Base-by-base conservation (phyloP, 2,797 vertebrate genomes). In the Pipistrellus nathusii region DNA sequence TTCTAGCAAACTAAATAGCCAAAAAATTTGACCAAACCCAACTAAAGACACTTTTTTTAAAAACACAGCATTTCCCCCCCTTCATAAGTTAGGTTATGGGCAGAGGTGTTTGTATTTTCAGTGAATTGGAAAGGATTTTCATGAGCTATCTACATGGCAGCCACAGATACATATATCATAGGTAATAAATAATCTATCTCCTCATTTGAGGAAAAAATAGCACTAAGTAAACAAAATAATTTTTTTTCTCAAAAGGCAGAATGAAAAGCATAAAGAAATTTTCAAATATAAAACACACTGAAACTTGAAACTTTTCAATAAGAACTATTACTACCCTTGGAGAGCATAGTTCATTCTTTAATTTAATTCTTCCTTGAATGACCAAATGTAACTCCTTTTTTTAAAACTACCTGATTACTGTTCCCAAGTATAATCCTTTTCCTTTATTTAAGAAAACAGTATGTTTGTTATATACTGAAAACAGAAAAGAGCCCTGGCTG, bases 291-390 rank as follows among this genome's bases (percentile, higher is more conserved):
- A 88, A 77, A 35, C 46, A n/a, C n/a, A 46, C 1, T 1, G 30
- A 90, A 55, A 64, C 21, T 48, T 90, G 30, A 90, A 55, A 64
- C 21, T 48, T 90, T 77, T 85, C 55, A 71, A 66, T 12, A 30
- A 57, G 62, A 73, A 12, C 11, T 4, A 20, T 25, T 8, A 30
- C 23, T 14, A 46, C 14, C 32, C 41, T 59, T 48, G 30, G 69
- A 78, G 35, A 85, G 38, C 44, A n/a, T 5, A 18, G 53, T 53
- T 5, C 35, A 78, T 44, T 44, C 44, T 11, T 44, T 44, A 44
- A 25, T 41, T 41, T 66, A 73, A 35, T 38, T 38, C 57, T 64
- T 73, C 48, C 68, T 48, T 64, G n/a, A n/a, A 32, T 68, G 73
- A 62, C 72, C 51, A 66, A 53, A 68, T 1, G 1, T 25, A 51